Percentiles rank a stretch among this genome's conserved stretches.
Evolutionary conservation across 2,113 vertebrate species (phyloP).

Genomic region (Eonycteris spelaea): DNA sequence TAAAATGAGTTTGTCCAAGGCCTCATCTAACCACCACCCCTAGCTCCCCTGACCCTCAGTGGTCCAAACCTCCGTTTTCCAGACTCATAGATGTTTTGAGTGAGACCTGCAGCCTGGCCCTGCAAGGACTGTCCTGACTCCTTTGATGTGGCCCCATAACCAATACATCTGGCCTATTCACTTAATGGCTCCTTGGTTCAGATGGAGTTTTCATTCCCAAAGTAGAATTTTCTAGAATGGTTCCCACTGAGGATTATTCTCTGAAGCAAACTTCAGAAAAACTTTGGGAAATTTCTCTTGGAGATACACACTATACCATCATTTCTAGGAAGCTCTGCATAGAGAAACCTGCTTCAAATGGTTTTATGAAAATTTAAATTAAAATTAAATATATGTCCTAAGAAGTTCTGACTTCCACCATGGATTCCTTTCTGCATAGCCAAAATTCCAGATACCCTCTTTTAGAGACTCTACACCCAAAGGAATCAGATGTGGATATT

Average conservation of each 20-base stretch:
- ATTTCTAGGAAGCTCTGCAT: background rate
- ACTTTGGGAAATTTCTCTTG: background rate
- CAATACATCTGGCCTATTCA: too few species aligned
- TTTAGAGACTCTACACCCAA: background rate
- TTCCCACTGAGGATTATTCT: background rate
- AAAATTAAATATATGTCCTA: background rate
- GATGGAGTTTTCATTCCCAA: background rate
- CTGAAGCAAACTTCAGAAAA: background rate
- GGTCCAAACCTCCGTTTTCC: background rate
- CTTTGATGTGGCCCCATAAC: background rate
- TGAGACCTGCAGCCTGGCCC: background rate
- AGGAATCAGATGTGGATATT: background rate
- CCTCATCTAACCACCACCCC: background rate
- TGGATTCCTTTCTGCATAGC: background rate
- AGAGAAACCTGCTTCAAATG: background rate
- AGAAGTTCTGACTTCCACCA: background rate
- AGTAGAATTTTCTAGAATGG: too few species aligned
- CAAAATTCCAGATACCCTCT: background rate
- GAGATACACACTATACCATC: accelerated
- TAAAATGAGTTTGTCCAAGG: background rate
- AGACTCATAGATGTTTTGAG: too few species aligned
- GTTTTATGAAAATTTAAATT: background rate
- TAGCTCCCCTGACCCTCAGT: background rate
- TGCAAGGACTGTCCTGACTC: too few species aligned
- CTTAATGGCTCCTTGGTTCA: accelerated